Conservation (phyloP, 1,140 invertebrate species). For the Thaumetopoea pityocampa region DNA sequence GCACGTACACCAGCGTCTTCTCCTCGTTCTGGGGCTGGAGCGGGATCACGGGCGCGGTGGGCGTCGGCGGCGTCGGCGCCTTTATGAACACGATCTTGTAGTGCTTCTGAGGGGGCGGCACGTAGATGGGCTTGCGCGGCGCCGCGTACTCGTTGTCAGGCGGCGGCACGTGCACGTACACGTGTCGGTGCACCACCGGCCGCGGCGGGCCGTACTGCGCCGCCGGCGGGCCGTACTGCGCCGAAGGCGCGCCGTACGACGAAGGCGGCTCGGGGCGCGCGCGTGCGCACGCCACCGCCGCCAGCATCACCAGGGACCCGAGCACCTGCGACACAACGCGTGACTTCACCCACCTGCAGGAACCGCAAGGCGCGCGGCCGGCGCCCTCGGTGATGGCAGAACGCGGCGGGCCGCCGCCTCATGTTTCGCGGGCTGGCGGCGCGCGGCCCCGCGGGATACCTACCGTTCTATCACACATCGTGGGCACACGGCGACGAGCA, state of each 20-base stretch:
- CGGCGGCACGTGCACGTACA: constrained; percentile 90
- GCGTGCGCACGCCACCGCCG: constrained; percentile 41
- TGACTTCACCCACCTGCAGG: no score
- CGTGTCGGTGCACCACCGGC: constrained; percentile 89
- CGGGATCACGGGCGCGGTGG: constrained; percentile 85
- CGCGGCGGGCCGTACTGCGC: constrained; percentile 70
- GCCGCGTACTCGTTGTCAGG: constrained; percentile 86
- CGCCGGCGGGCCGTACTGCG: constrained; percentile 56
- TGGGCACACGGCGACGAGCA: constrained; percentile 42
- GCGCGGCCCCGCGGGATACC: constrained; percentile 20
- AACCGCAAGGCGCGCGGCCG: no score
- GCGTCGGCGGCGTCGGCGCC: constrained; percentile 87
- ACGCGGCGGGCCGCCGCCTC: no score
- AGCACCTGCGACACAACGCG: constrained; percentile 47
- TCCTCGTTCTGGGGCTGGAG: constrained; percentile 88
- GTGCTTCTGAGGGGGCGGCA: constrained; percentile 88
- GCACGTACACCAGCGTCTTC: constrained; percentile 92
- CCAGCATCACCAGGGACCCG: constrained; percentile 52
- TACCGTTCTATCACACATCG: constrained; percentile 67
- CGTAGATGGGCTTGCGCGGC: constrained; percentile 78
- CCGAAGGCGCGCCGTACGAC: constrained; percentile 58
- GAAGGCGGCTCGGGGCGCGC: constrained; percentile 64
- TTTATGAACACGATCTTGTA: constrained; percentile 95
- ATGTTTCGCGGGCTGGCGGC: background rate
- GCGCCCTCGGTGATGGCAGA: no score